Evolutionary conservation across 92 coral and sea anemone genomes (phyloP).

Genomic region (Desmophyllum pertusum): DNA sequence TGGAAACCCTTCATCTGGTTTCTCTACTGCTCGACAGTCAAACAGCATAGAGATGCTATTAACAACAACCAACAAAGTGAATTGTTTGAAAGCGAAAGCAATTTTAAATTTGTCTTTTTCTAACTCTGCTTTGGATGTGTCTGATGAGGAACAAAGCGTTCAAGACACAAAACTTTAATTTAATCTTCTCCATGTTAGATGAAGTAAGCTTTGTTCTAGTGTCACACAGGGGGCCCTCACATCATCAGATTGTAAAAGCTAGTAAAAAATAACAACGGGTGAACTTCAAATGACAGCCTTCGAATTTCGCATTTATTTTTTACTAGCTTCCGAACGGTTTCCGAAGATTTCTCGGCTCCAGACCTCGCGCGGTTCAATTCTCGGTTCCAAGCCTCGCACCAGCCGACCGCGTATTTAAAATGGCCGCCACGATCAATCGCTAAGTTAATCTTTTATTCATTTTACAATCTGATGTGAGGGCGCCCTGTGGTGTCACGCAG

Average conservation of each 20-base stretch:
- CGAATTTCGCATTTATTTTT: too few species aligned
- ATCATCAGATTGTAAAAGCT: background rate
- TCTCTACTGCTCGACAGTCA: background rate
- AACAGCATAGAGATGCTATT: background rate
- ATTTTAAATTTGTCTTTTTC: slow-evolving; percentile 4
- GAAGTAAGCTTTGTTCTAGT: background rate
- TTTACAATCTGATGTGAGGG: background rate
- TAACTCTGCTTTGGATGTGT: slow-evolving; percentile 12
- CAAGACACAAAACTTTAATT: slow-evolving; percentile 38
- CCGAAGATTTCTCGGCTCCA: too few species aligned
- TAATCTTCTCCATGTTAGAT: background rate
- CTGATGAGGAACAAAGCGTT: slow-evolving; percentile 27
- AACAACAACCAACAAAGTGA: background rate
- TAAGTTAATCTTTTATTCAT: background rate
- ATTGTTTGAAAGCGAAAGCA: background rate
- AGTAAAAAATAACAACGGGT: background rate
- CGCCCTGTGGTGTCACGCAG: background rate
- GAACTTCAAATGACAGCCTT: too few species aligned
- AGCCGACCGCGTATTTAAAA: too few species aligned
- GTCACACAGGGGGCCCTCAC: background rate
- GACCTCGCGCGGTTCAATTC: too few species aligned
- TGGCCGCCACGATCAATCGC: too few species aligned
- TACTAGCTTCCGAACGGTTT: too few species aligned
- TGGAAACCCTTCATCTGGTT: background rate
- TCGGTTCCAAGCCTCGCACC: too few species aligned